Evolutionary conservation across 2,113 vertebrate species (phyloP), one percentile per base, ranked within the genome.

Genomic region (Delphinus delphis): DNA sequence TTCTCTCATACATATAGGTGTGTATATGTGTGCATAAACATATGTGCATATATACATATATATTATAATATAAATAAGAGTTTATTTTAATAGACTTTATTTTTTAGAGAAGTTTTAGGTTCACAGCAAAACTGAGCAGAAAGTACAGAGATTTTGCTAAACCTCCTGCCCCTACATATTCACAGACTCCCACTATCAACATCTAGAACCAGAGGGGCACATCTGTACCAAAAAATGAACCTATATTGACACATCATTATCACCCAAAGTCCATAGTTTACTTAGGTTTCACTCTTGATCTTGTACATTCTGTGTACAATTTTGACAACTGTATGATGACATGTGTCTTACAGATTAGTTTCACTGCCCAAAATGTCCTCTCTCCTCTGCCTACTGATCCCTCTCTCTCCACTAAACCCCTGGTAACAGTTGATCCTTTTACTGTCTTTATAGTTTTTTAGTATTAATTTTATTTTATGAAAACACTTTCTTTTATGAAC

Each of bases 81-180:
- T 68, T 41, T 53, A 47, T 68, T 91, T 47, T 28, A 70, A 73
- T 62, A 65, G 8, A 62, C 3, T 4, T 74, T 60, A 28, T 31
- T 33, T 83, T 84, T 13, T 71, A 53, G 14, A 63, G 14, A 36
- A 11, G 33, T 76, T 89, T 70, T 17, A 70, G 13, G 11, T 68
- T 89, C n/a, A 70, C 3, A 77, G 33, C n/a, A 84, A 67, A 63
- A 63, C 4, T 28, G 33, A 84, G 33, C 11, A 62, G n/a, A 36
- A 70, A 67, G 7, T 23, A 73, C 6, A 44, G n/a, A 70, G 31
- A 38, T 83, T 76, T 53, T 28, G 38, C 28, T 70, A 17, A 33
- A 7, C 20, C 0, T 6, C 11, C 3, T 14, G 0, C 17, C 44
- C 1, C 21, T 21, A 38, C 2, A 68, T 10, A 62, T 33, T 10